Percentiles rank a stretch among this genome's conserved stretches.
phyloP scores from a whole-genome alignment of 2,888 invertebrate genomes.

The Chymomyza caudatula region DNA sequence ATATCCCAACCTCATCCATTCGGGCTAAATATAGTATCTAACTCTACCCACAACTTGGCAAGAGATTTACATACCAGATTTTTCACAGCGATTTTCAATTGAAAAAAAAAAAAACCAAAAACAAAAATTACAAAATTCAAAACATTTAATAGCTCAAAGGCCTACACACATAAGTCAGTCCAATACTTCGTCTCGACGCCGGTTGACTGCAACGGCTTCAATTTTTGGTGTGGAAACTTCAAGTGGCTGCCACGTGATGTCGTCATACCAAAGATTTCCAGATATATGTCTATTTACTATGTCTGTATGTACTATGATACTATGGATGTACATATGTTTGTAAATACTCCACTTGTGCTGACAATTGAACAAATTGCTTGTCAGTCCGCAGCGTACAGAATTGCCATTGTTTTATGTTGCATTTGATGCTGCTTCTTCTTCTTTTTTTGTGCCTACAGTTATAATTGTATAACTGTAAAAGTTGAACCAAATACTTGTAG shows the following conservation, averaged over 20 bases:
- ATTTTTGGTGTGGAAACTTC: not conserved
- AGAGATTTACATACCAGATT: not conserved
- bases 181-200: not conserved
- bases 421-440: too few species aligned
- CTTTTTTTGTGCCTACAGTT: constrained; percentile 47
- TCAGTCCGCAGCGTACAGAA: not conserved
- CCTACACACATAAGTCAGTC: constrained; percentile 4
- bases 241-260: constrained; percentile 1
- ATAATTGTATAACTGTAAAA: constrained; percentile 60
- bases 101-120: not conserved
- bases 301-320: not conserved
- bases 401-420: constrained; percentile 3
- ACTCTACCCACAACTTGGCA: not conserved
- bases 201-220: not conserved
- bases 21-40: not conserved
- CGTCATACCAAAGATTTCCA: not conserved
- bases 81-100: constrained; percentile 2
- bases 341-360: not conserved
- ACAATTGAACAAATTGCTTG: not conserved
- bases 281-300: not conserved
- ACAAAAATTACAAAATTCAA: not conserved
- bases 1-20: not conserved
- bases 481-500: not conserved
- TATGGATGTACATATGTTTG: not conserved
- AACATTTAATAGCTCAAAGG: constrained; percentile 2